Base-by-base conservation (phyloP, 2,113 vertebrate genomes). In the Axis porcinus region DNA sequence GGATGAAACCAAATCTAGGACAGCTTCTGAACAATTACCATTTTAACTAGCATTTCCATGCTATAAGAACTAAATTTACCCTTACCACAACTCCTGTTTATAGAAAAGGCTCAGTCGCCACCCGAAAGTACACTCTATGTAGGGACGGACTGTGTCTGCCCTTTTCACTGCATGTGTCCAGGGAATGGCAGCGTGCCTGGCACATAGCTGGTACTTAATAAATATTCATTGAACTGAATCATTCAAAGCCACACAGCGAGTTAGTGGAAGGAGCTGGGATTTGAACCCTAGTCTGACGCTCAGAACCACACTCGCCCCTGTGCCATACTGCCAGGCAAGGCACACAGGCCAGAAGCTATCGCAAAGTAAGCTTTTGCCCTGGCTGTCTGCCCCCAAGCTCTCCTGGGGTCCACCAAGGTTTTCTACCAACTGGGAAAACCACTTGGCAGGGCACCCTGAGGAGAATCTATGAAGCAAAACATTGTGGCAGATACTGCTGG, bases 1-100 rank as follows among this genome's bases (percentile, higher is more conserved):
- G 30, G 86, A 94, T 76, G 54, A 94, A 96, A n/a, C 33, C 64
- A 97, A 82, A 95, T 95, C 55, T 94, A 96, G 95, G 64, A 67
- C 67, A 85, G 78, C 55, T 86, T 89, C 88, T 83, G 50, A 95
- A 95, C 19, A 96, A 96, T 91, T 82, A 76, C 50, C 86, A 95
- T 55, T 81, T 81, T 82, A 95, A 54, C 30, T 89, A 52, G 40
- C 82, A 94, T 84, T 91, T 92, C 78, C 50, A 52, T 58, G 25
- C 84, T 85, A 2, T 87, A 85, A 64, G n/a, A 95, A 92, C 74
- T 95, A 95, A 84, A 89, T 86, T 52, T 94, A 90, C 86, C 55
- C 67, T 87, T 74, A 23, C 50, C 79, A 87, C 28, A 83, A 79
- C 64, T 86, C 62, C n/a, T 52, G 12, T 85, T 90, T 76, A 87